These are phyloP conservation scores for Coelinius sp. DNA, from an alignment of 2,888 invertebrate species.

Conservation along the genomic window DNA sequence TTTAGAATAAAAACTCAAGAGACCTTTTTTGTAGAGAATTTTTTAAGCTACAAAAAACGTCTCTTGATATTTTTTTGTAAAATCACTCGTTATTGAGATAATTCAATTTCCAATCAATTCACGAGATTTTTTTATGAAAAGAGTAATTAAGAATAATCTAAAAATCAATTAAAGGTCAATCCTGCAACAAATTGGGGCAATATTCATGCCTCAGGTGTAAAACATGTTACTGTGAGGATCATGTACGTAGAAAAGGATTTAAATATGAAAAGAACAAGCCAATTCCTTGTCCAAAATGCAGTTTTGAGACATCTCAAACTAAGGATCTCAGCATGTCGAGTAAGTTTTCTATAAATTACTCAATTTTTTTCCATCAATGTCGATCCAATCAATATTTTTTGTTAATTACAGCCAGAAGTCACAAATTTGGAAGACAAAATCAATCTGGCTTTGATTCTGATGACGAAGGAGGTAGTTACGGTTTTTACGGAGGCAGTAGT, in stretches of 20 bases:
- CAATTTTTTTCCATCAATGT: slow-evolving; percentile 18
- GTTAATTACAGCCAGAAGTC: slow-evolving; percentile 83
- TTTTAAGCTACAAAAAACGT: too few species aligned
- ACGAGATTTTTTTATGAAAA: too few species aligned
- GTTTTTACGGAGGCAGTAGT: slow-evolving; percentile 67
- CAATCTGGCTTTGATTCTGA: slow-evolving; percentile 77
- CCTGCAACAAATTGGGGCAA: slow-evolving; percentile 94
- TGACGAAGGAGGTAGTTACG: slow-evolving; percentile 75
- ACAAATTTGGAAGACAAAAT: slow-evolving; percentile 91
- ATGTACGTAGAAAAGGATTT: slow-evolving; percentile 91
- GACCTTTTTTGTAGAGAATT: too few species aligned
- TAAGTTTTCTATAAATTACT: slow-evolving; percentile 70
- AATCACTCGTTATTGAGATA: too few species aligned
- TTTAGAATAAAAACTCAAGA: too few species aligned
- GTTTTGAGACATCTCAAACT: slow-evolving; percentile 92
- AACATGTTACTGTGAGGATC: slow-evolving; percentile 96
- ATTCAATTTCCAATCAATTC: too few species aligned
- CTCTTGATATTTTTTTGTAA: too few species aligned
- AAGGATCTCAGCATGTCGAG: slow-evolving; percentile 97
- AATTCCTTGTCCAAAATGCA: slow-evolving; percentile 95
- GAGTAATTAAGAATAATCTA: not conserved
- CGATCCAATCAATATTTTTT: too few species aligned
- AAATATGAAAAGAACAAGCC: slow-evolving; percentile 88
- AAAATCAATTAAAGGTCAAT: slow-evolving; percentile 78
- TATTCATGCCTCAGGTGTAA: slow-evolving; percentile 97